Conservation (phyloP, 1,140 invertebrate species). For the Sinella curviseta region DNA sequence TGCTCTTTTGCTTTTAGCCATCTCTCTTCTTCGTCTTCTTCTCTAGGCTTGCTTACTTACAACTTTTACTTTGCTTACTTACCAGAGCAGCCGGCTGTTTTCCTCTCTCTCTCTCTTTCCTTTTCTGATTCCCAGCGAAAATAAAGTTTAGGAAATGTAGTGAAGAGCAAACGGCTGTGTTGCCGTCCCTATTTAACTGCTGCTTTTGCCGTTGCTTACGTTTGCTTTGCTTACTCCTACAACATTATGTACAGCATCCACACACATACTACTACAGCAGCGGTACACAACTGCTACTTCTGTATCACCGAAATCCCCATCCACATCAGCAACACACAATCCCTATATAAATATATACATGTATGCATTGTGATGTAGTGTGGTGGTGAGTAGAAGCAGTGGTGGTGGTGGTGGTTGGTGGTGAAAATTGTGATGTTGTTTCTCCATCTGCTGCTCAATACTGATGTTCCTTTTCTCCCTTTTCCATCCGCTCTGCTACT, state of each 20-base stretch:
- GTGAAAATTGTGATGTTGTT: conserved; percentile 26
- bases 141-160: background rate
- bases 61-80: background rate
- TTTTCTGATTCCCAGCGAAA: too few relatives aligned
- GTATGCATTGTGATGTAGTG: background rate
- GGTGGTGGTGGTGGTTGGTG: conserved; percentile 15
- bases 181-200: background rate
- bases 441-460: conserved; percentile 7
- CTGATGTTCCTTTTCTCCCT: background rate
- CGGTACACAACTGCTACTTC: too few relatives aligned
- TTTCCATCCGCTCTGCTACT: background rate
- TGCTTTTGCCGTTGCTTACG: background rate
- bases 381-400: too few relatives aligned
- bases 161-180: background rate
- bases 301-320: too few relatives aligned
- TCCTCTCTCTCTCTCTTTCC: too few relatives aligned
- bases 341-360: background rate
- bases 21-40: background rate
- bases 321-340: too few relatives aligned
- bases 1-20: background rate
- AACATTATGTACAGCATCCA: too few relatives aligned
- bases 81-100: background rate
- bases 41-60: background rate
- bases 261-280: too few relatives aligned
- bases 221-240: too few relatives aligned